Percentiles rank a stretch among this genome's conserved stretches.
Evolutionary conservation across 2,113 vertebrate genomes (phyloP).

Genomic region (Ictidomys tridecemlineatus): DNA sequence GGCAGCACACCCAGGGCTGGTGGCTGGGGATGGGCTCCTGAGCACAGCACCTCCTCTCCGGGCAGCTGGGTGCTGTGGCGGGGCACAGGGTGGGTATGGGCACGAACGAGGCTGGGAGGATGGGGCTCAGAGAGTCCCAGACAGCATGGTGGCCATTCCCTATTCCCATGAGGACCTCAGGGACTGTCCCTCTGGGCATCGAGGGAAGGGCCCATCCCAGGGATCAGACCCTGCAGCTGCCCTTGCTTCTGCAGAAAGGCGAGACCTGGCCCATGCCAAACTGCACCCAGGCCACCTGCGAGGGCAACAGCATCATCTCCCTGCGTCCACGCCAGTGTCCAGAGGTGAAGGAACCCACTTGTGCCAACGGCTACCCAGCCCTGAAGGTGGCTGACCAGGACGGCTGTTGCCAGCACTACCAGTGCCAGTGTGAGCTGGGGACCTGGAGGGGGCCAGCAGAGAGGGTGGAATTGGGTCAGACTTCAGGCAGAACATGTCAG

Average conservation of each 20-base stretch:
- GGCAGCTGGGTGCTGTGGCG: fast-evolving
- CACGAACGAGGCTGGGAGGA: too few species aligned
- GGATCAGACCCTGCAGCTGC: background rate
- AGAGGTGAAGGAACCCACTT: slow-evolving; percentile 87
- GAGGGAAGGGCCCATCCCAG: fast-evolving
- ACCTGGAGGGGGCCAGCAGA: fast-evolving
- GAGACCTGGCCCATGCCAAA: slow-evolving; percentile 91
- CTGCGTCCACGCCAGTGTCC: slow-evolving; percentile 89
- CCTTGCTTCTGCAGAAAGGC: slow-evolving; percentile 87
- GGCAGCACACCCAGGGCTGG: fast-evolving
- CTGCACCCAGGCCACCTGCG: slow-evolving; percentile 92
- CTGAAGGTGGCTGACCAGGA: slow-evolving; percentile 87
- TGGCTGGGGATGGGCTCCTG: fast-evolving
- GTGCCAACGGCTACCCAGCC: slow-evolving; percentile 90
- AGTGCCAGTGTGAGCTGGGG: slow-evolving; percentile 94
- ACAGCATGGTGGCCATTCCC: background rate
- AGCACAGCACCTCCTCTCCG: fast-evolving
- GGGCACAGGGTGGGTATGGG: too few species aligned
- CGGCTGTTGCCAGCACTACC: slow-evolving; percentile 90
- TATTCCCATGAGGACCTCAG: background rate
- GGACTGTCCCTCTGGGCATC: fast-evolving
- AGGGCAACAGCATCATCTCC: slow-evolving; percentile 90
- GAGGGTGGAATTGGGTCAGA: fast-evolving
- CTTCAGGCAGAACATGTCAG: background rate
- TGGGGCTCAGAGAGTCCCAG: fast-evolving